A percentile compares a stretch with the other conserved stretches of the same genome.
These are phyloP conservation scores for Delphinus delphis DNA, from an alignment of 2,113 vertebrate genomes.

Conservation along the genomic window DNA sequence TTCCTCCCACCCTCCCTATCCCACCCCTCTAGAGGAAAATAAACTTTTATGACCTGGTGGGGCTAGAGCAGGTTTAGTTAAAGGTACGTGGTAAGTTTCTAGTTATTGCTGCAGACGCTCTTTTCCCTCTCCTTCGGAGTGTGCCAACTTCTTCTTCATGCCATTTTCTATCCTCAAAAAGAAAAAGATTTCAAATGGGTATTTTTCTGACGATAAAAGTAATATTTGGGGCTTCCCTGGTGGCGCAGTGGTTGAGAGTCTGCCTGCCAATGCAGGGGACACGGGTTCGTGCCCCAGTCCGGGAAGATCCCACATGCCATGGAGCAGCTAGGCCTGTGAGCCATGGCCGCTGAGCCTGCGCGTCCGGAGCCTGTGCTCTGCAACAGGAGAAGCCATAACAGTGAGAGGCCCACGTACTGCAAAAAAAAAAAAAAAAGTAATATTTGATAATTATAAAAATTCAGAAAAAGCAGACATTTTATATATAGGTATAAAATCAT, in stretches of 20 bases:
- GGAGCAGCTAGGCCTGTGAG: too few species aligned
- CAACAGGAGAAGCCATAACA: too few species aligned
- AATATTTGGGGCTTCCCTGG: not conserved
- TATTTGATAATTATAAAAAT: slow-evolving; percentile 36
- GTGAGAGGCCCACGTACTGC: too few species aligned
- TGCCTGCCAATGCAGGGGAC: too few species aligned
- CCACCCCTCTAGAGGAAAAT: slow-evolving; percentile 35
- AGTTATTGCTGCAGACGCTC: not conserved
- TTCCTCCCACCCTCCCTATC: too few species aligned
- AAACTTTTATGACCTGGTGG: slow-evolving; percentile 54
- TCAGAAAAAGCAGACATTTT: not conserved
- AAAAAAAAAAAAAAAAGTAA: not conserved
- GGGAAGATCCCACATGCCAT: too few species aligned
- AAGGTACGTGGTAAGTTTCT: slow-evolving; percentile 55
- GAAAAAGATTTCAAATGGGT: not conserved
- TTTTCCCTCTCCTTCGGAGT: not conserved
- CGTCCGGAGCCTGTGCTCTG: too few species aligned
- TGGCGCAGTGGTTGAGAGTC: too few species aligned
- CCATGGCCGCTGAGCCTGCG: too few species aligned
- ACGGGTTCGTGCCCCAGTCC: too few species aligned
- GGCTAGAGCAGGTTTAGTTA: slow-evolving; percentile 53
- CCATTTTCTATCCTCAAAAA: not conserved
- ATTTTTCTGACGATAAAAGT: not conserved
- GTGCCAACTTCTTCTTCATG: slow-evolving; percentile 21
- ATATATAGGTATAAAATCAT: not conserved